phyloP scores from a whole-genome alignment of 2,888 invertebrate genomes.

The Mystacides longicornis region DNA sequence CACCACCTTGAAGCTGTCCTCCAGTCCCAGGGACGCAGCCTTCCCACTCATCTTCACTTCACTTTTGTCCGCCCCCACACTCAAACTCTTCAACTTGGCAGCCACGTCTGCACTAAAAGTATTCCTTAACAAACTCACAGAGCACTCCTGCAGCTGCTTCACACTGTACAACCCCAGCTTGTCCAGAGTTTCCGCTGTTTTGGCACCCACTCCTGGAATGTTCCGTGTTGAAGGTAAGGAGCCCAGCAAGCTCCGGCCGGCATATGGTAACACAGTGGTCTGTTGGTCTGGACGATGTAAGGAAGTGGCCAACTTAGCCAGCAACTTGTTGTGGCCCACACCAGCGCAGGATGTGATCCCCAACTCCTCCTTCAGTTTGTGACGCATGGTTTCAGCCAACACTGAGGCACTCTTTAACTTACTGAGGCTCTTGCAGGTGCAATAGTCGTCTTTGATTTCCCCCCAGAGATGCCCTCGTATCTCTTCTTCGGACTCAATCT shows the following conservation, averaged over 20 bases:
- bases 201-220: slow-evolving; percentile 72
- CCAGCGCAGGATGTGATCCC: slow-evolving; percentile 77
- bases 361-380: slow-evolving; percentile 58
- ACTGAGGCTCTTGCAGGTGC: slow-evolving; percentile 67
- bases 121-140: slow-evolving; percentile 51
- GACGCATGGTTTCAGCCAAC: slow-evolving; percentile 70
- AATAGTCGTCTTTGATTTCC: slow-evolving; percentile 35
- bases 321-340: slow-evolving; percentile 73
- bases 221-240: slow-evolving; percentile 53
- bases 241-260: slow-evolving; percentile 57
- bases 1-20: slow-evolving; percentile 70
- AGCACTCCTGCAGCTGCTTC: slow-evolving; percentile 57
- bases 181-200: slow-evolving; percentile 51
- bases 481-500: not conserved
- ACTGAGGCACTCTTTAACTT: slow-evolving; percentile 63
- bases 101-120: slow-evolving; percentile 63
- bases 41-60: slow-evolving; percentile 67
- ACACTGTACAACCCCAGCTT: slow-evolving; percentile 58
- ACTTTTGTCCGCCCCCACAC: slow-evolving; percentile 67
- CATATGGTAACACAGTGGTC: slow-evolving; percentile 66
- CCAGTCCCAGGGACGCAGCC: slow-evolving; percentile 72
- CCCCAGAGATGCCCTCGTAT: not conserved
- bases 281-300: slow-evolving; percentile 77
- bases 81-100: slow-evolving; percentile 58
- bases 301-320: slow-evolving; percentile 70